Evolutionary conservation across 1,140 invertebrate genomes (phyloP), one percentile per base, ranked within the genome.

Genomic region (Phthorimaea operculella): DNA sequence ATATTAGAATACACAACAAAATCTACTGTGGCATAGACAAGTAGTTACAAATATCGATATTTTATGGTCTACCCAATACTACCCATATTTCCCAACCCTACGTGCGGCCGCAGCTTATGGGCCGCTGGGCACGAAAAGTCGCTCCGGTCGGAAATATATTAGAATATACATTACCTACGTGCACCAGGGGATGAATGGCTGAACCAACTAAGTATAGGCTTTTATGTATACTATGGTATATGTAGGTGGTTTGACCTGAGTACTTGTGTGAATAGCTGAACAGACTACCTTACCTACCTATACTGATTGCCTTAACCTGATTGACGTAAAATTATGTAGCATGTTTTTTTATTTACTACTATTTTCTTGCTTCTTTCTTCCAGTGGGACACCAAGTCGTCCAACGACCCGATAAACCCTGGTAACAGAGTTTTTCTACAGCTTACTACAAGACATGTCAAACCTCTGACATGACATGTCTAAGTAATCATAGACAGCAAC

Each of bases 1-100:
- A 84, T 84, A 84, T 84, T 84, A 84, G 79, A 84, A 84, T 84
- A 82, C 82, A 78, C 78, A 78, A n/a, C n/a, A n/a, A n/a, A n/a
- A n/a, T n/a, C n/a, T n/a, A n/a, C n/a, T n/a, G n/a, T n/a, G n/a
- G n/a, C n/a, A n/a, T n/a, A n/a, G n/a, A n/a, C n/a, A n/a, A n/a
- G n/a, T n/a, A n/a, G n/a, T n/a, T n/a, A n/a, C n/a, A n/a, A n/a
- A n/a, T n/a, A n/a, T n/a, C n/a, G n/a, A n/a, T n/a, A n/a, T n/a
- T n/a, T n/a, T n/a, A n/a, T n/a, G n/a, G n/a, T n/a, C n/a, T n/a
- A n/a, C n/a, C n/a, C n/a, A n/a, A n/a, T n/a, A n/a, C n/a, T n/a
- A n/a, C n/a, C n/a, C n/a, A 12, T 39, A 9, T 39, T 21, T 28
- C 57, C 75, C 68, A 65, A n/a, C 34, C 48, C 58, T 44, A 55